Conservation (phyloP, 2,888 invertebrate genomes). For the Agonopterix arenella region DNA sequence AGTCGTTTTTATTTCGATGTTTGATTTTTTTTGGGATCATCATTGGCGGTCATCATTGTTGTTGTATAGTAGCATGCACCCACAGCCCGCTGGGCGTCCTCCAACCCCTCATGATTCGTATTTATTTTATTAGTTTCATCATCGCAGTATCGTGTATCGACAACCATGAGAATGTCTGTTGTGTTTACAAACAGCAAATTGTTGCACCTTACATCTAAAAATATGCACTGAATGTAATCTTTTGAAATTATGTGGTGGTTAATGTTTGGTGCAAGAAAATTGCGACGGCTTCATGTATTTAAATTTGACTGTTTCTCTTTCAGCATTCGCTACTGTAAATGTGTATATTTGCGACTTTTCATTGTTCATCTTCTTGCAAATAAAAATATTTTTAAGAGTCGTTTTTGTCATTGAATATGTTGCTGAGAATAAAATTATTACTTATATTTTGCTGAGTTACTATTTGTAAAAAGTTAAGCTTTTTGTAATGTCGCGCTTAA, state of each 20-base stretch:
- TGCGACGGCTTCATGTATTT: slow-evolving; percentile 45
- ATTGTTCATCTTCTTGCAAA: slow-evolving; percentile 35
- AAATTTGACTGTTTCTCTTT: slow-evolving; percentile 50
- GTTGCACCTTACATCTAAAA: slow-evolving; percentile 54
- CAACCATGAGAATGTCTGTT: slow-evolving; percentile 44
- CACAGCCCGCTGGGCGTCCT: slow-evolving; percentile 75
- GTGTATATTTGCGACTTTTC: slow-evolving; percentile 56
- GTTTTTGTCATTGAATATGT: slow-evolving; percentile 46
- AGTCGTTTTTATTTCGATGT: slow-evolving; percentile 61
- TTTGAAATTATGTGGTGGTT: slow-evolving; percentile 15
- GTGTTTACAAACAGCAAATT: slow-evolving; percentile 36
- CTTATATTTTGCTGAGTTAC: slow-evolving; percentile 35
- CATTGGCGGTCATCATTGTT: slow-evolving; percentile 52
- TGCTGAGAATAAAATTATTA: slow-evolving; percentile 30
- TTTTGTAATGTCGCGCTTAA: slow-evolving; percentile 30
- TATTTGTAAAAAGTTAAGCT: slow-evolving; percentile 41
- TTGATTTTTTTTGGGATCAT: slow-evolving; percentile 51
- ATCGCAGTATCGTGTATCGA: slow-evolving; percentile 35
- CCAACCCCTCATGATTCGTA: slow-evolving; percentile 74
- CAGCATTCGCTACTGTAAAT: slow-evolving; percentile 63
- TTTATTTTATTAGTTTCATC: slow-evolving; percentile 62
- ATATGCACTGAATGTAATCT: slow-evolving; percentile 31
- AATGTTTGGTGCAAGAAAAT: slow-evolving; percentile 34
- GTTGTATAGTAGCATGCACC: slow-evolving; percentile 70
- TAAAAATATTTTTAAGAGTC: slow-evolving; percentile 34